Percentiles rank a stretch among this genome's conserved stretches.
Evolutionary conservation across 1,140 invertebrate species (phyloP).

Genomic region (Eufriesea mexicana): DNA sequence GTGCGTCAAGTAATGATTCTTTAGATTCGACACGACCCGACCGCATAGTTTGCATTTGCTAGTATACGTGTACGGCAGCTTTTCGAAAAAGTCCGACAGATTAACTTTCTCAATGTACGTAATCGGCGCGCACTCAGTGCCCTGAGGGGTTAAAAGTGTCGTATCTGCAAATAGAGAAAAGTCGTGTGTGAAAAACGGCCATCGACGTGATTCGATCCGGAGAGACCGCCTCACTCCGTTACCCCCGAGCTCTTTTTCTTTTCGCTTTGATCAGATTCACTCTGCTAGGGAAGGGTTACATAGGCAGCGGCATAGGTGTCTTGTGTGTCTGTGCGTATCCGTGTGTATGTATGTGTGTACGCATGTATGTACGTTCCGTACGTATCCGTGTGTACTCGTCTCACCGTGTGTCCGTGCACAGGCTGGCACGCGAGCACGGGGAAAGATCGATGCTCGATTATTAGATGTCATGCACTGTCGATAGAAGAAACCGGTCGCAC

Average conservation of each 20-base stretch:
- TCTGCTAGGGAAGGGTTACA: constrained; percentile 8
- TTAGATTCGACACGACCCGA: constrained; percentile 87
- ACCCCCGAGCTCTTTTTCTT: constrained; percentile 1
- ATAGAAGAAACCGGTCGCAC: constrained; percentile 34
- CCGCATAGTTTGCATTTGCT: constrained; percentile 85
- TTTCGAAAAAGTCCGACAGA: constrained; percentile 74
- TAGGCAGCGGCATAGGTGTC: not conserved
- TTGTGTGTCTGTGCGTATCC: not conserved
- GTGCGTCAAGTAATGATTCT: constrained; percentile 89
- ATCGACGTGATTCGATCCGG: constrained; percentile 24
- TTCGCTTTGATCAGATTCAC: constrained; percentile 13
- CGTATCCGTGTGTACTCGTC: not conserved
- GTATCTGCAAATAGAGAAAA: constrained; percentile 76
- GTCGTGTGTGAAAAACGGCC: constrained; percentile 38
- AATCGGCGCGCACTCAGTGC: constrained; percentile 73
- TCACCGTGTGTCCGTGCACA: not conserved
- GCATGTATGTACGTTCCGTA: not conserved
- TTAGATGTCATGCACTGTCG: constrained; percentile 34
- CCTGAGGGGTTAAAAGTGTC: constrained; percentile 75
- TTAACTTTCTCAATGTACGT: constrained; percentile 73
- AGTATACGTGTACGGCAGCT: constrained; percentile 70
- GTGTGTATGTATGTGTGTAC: not conserved
- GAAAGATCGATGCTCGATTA: constrained; percentile 41
- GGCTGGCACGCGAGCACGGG: not conserved
- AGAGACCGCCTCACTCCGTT: not conserved